Evolutionary conservation across 2,113 vertebrate genomes (phyloP).

Genomic region (Datnioides undecimradiatus): DNA sequence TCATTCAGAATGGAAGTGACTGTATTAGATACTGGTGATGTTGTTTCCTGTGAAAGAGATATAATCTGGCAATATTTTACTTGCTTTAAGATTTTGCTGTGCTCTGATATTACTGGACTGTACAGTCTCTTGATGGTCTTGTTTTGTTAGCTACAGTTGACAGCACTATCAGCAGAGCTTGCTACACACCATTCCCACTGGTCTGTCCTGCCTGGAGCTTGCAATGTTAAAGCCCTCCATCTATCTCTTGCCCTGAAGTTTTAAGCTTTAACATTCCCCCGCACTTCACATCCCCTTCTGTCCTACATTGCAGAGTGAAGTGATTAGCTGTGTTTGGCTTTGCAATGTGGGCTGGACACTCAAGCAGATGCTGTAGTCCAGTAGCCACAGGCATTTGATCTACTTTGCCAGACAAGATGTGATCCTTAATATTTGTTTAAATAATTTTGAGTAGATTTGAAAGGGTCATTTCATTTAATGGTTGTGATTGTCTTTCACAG

Average conservation of each 20-base stretch:
- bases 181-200: not conserved
- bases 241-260: constrained; percentile 40
- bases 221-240: constrained; percentile 5
- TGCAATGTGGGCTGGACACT: constrained; percentile 32
- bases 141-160: constrained; percentile 25
- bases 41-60: not conserved
- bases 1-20: not conserved
- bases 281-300: constrained; percentile 41
- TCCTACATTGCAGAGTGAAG: constrained; percentile 55
- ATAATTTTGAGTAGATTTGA: constrained; percentile 5
- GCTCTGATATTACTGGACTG: not conserved
- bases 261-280: constrained; percentile 43
- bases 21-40: not conserved
- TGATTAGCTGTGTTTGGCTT: constrained; percentile 57
- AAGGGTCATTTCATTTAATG: constrained; percentile 28
- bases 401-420: not conserved
- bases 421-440: constrained; percentile 10
- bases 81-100: not conserved
- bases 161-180: not conserved
- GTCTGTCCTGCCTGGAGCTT: not conserved
- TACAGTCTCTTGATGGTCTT: constrained; percentile 2
- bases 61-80: not conserved
- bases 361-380: constrained; percentile 10
- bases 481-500: constrained; percentile 4
- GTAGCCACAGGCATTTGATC: not conserved